Conservation (phyloP, 1,140 invertebrate species). For the Anoplophora glabripennis region DNA sequence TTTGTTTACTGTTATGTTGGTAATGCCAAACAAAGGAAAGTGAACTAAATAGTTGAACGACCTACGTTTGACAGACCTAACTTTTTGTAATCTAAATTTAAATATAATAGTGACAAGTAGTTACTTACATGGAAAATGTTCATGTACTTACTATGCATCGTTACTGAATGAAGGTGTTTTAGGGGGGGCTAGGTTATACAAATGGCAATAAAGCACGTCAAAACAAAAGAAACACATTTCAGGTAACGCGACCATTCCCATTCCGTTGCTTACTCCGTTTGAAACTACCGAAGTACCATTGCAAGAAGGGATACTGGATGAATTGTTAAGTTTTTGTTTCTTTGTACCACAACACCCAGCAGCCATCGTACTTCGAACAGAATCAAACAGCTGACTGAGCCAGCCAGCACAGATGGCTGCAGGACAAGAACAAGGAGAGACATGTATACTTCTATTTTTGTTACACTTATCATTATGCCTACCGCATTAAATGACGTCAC, state of each 20-base stretch:
- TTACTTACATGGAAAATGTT: background rate
- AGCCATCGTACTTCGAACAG: slow-evolving; percentile 59
- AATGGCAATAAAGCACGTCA: slow-evolving; percentile 91
- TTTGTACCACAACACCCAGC: slow-evolving; percentile 85
- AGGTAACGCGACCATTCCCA: slow-evolving; percentile 73
- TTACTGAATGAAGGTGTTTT: slow-evolving; percentile 88
- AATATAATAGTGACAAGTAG: background rate
- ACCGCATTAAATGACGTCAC: too few species aligned
- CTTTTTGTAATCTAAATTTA: background rate
- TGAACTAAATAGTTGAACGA: slow-evolving; percentile 44
- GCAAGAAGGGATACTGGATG: slow-evolving; percentile 52
- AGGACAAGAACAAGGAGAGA: slow-evolving; percentile 1
- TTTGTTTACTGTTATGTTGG: background rate
- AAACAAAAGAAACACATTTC: slow-evolving; percentile 99
- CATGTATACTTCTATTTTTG: background rate
- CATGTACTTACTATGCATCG: slow-evolving; percentile 86
- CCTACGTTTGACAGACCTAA: slow-evolving; percentile 9
- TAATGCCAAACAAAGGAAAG: slow-evolving; percentile 20
- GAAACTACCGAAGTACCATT: slow-evolving; percentile 49
- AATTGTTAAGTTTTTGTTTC: slow-evolving; percentile 84
- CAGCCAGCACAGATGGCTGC: background rate
- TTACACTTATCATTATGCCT: background rate
- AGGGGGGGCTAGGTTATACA: slow-evolving; percentile 88
- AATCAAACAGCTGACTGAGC: slow-evolving; percentile 1
- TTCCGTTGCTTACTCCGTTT: slow-evolving; percentile 44